Base-by-base conservation (phyloP, 2,113 vertebrate genomes). In the Petrocephalus zakoni region DNA sequence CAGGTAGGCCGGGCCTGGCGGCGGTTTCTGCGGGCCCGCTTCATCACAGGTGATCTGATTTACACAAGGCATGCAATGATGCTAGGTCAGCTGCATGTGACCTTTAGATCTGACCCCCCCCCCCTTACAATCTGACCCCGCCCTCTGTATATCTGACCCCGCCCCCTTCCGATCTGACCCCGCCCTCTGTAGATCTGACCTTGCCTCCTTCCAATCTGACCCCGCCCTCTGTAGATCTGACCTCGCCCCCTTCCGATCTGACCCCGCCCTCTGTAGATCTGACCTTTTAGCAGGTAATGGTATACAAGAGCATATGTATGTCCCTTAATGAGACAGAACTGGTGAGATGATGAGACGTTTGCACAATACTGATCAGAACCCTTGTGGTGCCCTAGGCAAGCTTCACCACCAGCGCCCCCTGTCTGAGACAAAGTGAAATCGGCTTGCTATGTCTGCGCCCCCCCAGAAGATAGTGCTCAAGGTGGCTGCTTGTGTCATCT, bases 31-130 rank as follows among this genome's bases (percentile, higher is more conserved):
- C 47, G 6, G 17, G 37, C 75, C 75, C 37, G 5, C 42, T 81
- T 15, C 75, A 37, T 81, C 75, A 8, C 5, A 81, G 75, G 15
- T 42, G 6, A 72, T 87, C 58, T 42, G 29, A 78, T 68, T 86
- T 37, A 88, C 86, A 86, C 64, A 72, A 64, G 42, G 42, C 34
- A 58, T 75, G 34, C 53, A 85, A 88, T 58, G 37, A n/a, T 37
- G 25, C 17, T 37, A 86, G 90, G 82, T 86, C 85, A 89, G 29
- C 61, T 68, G 47, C 85, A 49, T n/a, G 51, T 56, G 86, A 9
- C 11, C 21, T 7, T 61, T 22, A 17, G 75, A 51, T 34, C 22
- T 87, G 56, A 17, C 83, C 46, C 13, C n/a, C 61, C n/a, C n/a
- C 61, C 9, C n/a, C 2, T n/a, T n/a, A 21, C 22, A n/a, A 2